Base-by-base conservation (phyloP, 1,140 invertebrate genomes). In the Sarcophaga peregrina region DNA sequence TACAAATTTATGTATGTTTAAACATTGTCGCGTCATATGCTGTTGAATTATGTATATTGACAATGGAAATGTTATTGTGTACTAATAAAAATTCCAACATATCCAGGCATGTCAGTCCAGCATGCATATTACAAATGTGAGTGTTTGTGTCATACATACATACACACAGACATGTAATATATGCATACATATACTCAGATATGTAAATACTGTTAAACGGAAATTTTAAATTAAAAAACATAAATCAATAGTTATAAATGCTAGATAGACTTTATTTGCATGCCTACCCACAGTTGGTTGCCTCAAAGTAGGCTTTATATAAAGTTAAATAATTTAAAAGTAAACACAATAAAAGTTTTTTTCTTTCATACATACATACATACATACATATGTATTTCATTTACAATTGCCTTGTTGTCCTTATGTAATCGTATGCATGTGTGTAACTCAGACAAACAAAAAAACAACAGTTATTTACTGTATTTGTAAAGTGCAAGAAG, bases 211-310 rank as follows among this genome's bases (percentile, higher is more conserved):
- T 73, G 87, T 89, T 87, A 89, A 85, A 87, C 88, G 88, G 88
- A 89, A 89, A 89, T 89, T 89, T 89, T 88, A 89, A 89, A 89
- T 89, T 89, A 89, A 89, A 89, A 89, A 89, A 89, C 88, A 89
- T 89, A 89, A 89, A 89, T 89, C 88, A 89, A 89, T 89, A 87
- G 83, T 25, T 83, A 78, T 47, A 78, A 50, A 15, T 78, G 75
- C n/a, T 68, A 68, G 13, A 68, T 68, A 68, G n/a, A 9, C 7
- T n/a, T 37, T 37, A 37, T 37, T 68, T 20, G 6, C n/a, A 8
- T 7, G 5, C 8, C 8, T n/a, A 20, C 52, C 52, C 52, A 15
- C 13, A 37, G 15, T 58, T 58, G 11, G 54, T n/a, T 58, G 3
- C 10, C 54, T 1, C 20, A 8, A 10, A 10, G 62, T 68, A 20